Percentiles rank a stretch among this genome's conserved stretches.
phyloP scores from a whole-genome alignment of 2,888 invertebrate species.

The Acleris holmiana region DNA sequence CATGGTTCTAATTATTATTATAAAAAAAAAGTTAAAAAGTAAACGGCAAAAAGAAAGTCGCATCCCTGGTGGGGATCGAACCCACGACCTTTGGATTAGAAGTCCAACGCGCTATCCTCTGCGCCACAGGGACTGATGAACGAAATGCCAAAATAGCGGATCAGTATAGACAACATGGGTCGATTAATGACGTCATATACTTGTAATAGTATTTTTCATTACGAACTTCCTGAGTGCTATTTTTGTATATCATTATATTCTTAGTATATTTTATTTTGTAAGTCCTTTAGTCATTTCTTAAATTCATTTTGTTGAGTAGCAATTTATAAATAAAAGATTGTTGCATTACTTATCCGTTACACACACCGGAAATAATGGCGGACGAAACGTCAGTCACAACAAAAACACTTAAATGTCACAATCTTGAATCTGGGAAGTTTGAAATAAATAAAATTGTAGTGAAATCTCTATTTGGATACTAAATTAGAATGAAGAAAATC shows the following conservation, averaged over 20 bases:
- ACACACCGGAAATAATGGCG: conserved; percentile 41
- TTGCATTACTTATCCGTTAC: conserved; percentile 7
- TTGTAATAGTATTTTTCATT: conserved; percentile 1
- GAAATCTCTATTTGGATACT: conserved; percentile 40
- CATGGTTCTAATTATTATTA: no score
- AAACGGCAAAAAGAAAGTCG: conserved; percentile 38
- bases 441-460: conserved; percentile 74
- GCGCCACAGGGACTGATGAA: conserved; percentile 89
- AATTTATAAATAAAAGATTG: background rate
- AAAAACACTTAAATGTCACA: conserved; percentile 37
- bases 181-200: conserved; percentile 14
- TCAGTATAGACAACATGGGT: conserved; percentile 6
- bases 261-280: background rate
- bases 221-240: background rate
- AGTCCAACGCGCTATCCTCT: conserved; percentile 96
- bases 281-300: background rate
- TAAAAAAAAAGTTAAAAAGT: conserved; percentile 29
- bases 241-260: background rate
- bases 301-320: background rate
- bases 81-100: conserved; percentile 96
- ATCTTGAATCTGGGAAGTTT: conserved; percentile 64
- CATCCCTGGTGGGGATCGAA: conserved; percentile 94
- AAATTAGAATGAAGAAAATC: conserved; percentile 46
- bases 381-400: conserved; percentile 50
- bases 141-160: conserved; percentile 49